A percentile compares a stretch with the other conserved stretches of the same genome.
phyloP scores from a whole-genome alignment of 1,140 invertebrate species.

The Oedothorax gibbosus region DNA sequence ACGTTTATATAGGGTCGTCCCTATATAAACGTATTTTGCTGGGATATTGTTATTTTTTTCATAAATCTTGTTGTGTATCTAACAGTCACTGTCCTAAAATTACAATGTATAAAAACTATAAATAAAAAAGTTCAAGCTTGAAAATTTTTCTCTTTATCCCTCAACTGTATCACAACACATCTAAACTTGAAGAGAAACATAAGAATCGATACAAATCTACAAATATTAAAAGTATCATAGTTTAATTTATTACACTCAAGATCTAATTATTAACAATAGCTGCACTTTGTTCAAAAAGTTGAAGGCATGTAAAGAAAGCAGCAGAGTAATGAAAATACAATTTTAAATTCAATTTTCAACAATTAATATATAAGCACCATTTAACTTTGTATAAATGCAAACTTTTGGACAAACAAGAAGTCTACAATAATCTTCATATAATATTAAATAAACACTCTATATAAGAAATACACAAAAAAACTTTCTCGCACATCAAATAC shows the following conservation, averaged over 20 bases:
- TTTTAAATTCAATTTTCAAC: constrained; percentile 58
- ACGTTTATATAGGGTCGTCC: too few relatives aligned
- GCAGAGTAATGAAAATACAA: constrained; percentile 61
- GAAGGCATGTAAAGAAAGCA: constrained; percentile 59
- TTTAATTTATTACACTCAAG: constrained; percentile 58
- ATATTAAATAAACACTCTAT: constrained; percentile 35
- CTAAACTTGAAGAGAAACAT: too few relatives aligned
- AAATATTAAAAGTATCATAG: constrained; percentile 21
- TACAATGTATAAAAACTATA: too few relatives aligned
- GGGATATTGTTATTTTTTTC: too few relatives aligned
- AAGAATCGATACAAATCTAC: not conserved
- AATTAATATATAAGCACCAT: constrained; percentile 60
- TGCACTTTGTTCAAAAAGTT: constrained; percentile 56
- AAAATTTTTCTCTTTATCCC: too few relatives aligned
- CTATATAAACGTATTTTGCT: too few relatives aligned
- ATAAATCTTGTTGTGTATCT: too few relatives aligned
- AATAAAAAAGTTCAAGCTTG: too few relatives aligned
- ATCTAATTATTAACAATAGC: constrained; percentile 56
- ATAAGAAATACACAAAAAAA: constrained; percentile 18
- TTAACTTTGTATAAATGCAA: constrained; percentile 61
- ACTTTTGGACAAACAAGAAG: constrained; percentile 55
- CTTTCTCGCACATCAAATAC: constrained; percentile 6
- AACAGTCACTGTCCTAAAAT: too few relatives aligned
- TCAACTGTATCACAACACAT: too few relatives aligned
- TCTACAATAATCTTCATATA: constrained; percentile 40